Percentiles rank a stretch among this genome's conserved stretches.
Conservation (phyloP, 1,140 invertebrate genomes). For the Ditylenchus dipsaci region DNA sequence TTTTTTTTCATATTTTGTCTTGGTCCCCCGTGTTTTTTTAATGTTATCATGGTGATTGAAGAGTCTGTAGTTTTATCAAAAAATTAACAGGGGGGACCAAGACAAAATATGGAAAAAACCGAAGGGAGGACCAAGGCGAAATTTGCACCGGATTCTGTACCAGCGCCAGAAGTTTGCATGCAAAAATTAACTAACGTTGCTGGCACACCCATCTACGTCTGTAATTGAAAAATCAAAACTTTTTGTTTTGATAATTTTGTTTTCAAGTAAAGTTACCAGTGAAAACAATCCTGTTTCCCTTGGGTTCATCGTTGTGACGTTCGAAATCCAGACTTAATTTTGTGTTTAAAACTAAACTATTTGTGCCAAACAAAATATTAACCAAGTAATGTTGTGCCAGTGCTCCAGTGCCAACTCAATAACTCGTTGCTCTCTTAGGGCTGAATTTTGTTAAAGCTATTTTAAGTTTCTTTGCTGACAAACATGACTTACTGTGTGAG, state of each 20-base stretch:
- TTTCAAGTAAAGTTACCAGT: too few species aligned
- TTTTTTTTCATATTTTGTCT: too few species aligned
- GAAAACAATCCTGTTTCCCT: constrained; percentile 55
- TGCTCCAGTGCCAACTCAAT: constrained; percentile 58
- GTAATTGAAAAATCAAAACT: constrained; percentile 10
- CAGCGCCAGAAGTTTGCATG: too few species aligned
- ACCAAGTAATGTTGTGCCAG: constrained; percentile 57
- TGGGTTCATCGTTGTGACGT: constrained; percentile 51
- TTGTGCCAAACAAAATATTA: neutral
- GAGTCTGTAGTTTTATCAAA: too few species aligned
- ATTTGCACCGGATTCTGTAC: too few species aligned
- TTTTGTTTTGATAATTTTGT: too few species aligned
- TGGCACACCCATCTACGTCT: constrained; percentile 57
- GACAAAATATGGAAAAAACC: too few species aligned
- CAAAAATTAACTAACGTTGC: constrained; percentile 35
- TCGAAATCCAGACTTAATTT: constrained; percentile 47
- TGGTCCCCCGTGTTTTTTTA: too few species aligned
- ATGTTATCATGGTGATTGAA: too few species aligned
- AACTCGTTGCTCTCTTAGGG: constrained; percentile 51
- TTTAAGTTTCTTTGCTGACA: too few species aligned
- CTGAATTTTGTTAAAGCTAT: constrained; percentile 23
- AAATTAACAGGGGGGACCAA: too few species aligned
- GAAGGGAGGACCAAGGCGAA: too few species aligned
- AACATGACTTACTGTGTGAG: constrained; percentile 53
- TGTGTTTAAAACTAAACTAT: neutral